phyloP scores from a whole-genome alignment of 2,113 vertebrate genomes.

The Syngnathus typhle region DNA sequence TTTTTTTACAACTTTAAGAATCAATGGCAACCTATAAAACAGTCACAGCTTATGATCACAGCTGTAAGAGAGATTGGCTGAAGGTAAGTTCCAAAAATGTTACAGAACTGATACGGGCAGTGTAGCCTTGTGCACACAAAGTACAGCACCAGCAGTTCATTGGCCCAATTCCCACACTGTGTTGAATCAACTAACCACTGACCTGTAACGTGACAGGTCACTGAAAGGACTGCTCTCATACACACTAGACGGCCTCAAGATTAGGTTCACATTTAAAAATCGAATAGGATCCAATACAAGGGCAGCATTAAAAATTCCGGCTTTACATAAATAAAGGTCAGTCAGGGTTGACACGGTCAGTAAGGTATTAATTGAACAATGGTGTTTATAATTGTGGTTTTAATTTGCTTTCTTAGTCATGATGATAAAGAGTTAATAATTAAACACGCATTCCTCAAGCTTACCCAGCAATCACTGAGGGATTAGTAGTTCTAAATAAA shows the following conservation, averaged over 20 bases:
- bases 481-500: slow-evolving; percentile 14
- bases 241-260: not conserved
- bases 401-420: not conserved
- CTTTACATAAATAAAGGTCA: not conserved
- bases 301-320: not conserved
- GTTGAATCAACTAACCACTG: slow-evolving; percentile 30
- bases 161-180: slow-evolving; percentile 61
- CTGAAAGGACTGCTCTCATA: slow-evolving; percentile 4
- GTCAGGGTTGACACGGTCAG: not conserved
- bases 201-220: slow-evolving; percentile 19
- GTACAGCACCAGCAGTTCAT: slow-evolving; percentile 12
- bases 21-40: not conserved
- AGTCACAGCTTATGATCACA: not conserved
- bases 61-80: slow-evolving; percentile 1
- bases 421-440: slow-evolving; percentile 27
- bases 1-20: not conserved
- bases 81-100: slow-evolving; percentile 28
- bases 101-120: slow-evolving; percentile 22
- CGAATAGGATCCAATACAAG: not conserved
- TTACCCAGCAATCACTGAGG: slow-evolving; percentile 11
- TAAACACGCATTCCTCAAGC: slow-evolving; percentile 13
- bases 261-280: not conserved
- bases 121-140: slow-evolving; percentile 23
- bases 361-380: not conserved
- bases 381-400: not conserved